Conservation (phyloP, 53 echinoderm and acorn worm species). For the Apostichopus leukothele region DNA sequence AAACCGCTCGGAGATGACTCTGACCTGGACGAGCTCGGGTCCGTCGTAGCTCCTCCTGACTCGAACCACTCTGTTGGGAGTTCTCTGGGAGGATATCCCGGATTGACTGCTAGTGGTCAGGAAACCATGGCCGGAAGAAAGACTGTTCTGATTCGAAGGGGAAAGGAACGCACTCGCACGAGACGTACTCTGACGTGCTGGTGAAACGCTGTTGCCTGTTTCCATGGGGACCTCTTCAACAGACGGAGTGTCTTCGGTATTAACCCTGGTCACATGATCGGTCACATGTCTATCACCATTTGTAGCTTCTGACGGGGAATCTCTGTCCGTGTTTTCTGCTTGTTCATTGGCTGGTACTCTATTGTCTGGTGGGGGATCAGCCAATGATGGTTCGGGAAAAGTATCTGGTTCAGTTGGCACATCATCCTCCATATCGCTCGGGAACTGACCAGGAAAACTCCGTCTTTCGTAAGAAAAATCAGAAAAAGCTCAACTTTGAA, state of each 20-base stretch:
- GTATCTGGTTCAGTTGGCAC: slow-evolving; percentile 58
- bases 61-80: slow-evolving; percentile 31
- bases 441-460: not conserved
- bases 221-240: not conserved
- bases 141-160: not conserved
- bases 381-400: slow-evolving; percentile 60
- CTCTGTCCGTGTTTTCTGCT: not conserved
- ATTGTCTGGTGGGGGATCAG: slow-evolving; percentile 44
- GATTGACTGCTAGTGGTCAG: slow-evolving; percentile 1
- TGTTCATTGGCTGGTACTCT: not conserved
- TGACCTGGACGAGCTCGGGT: slow-evolving; percentile 28
- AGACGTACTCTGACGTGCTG: not conserved
- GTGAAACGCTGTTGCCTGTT: not conserved
- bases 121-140: slow-evolving; percentile 18
- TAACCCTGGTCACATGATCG: too few relatives aligned
- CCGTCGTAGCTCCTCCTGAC: slow-evolving; percentile 34
- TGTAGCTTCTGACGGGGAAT: not conserved
- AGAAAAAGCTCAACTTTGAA: too few relatives aligned
- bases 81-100: slow-evolving; percentile 3
- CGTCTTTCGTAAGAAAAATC: not conserved
- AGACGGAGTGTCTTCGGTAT: too few relatives aligned
- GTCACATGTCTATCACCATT: too few relatives aligned
- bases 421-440: slow-evolving; percentile 2
- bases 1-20: slow-evolving; percentile 43
- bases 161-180: not conserved